Conservation (phyloP, 2,113 vertebrate species). For the Menura novaehollandiae region DNA sequence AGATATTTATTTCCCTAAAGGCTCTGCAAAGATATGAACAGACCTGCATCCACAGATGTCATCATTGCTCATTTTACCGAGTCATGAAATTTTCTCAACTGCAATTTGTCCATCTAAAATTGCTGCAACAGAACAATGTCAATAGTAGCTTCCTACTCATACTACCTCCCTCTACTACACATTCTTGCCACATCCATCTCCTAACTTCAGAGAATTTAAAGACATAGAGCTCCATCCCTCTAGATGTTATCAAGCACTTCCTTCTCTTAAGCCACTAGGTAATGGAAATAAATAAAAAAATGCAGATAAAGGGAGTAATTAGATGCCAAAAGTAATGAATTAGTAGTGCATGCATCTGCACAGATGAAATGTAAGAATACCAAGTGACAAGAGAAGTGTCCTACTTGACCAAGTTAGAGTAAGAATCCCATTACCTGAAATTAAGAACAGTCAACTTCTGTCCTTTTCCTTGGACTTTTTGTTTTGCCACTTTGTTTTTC, state of each 20-base stretch:
- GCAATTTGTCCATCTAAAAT: conserved; percentile 87
- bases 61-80: conserved; percentile 99
- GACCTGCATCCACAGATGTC: conserved; percentile 99
- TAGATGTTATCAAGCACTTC: background rate
- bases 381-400: background rate
- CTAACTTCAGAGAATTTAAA: conserved; percentile 63
- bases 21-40: conserved; percentile 99
- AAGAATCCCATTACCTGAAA: background rate
- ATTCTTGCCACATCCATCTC: conserved; percentile 46
- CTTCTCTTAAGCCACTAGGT: background rate
- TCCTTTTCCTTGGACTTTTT: background rate
- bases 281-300: background rate
- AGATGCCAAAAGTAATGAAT: background rate
- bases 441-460: background rate
- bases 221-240: background rate
- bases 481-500: background rate
- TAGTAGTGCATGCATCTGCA: background rate
- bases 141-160: conserved; percentile 83
- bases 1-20: conserved; percentile 99
- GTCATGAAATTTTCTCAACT: conserved; percentile 98
- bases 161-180: conserved; percentile 34
- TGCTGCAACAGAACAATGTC: conserved; percentile 84
- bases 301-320: background rate
- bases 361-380: background rate
- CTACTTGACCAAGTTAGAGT: background rate